Base-by-base conservation (phyloP, 2,888 invertebrate species). In the Baronia brevicornis region DNA sequence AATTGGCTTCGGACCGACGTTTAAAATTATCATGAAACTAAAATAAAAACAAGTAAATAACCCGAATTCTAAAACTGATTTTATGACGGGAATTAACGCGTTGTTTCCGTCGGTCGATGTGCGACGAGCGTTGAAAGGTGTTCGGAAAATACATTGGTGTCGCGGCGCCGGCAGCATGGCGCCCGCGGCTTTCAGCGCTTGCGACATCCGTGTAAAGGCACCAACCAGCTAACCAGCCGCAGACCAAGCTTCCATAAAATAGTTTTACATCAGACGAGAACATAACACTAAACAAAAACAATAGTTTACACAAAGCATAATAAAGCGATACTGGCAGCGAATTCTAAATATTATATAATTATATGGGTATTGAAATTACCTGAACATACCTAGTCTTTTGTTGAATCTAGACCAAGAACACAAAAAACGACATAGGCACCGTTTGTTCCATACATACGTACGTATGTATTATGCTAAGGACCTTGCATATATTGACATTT, bases 61-160 rank as follows among this genome's bases (percentile, higher is more conserved):
- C 77, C 79, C 73, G 77, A 78, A 79, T 82, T 79, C 84, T 82
- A 80, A 82, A 82, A 78, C 70, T 71, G 84, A 82, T 82, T 84
- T 84, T 82, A 84, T 79, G 82, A 82, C 80, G 79, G 77, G 82
- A 82, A 82, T 82, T 82, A 84, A 84, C 84, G 80, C 72, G 80
- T 82, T 79, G 80, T 84, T 84, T 84, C 84, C 84, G 82, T 73
- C 79, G 77, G 73, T 70, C 69, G 80, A 77, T 78, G 78, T 69
- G 80, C 70, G 79, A 74, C 69, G 75, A 69, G 79, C 75, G 80
- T 67, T 80, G 84, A 84, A 79, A 84, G 80, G 77, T 73, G 80
- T 64, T 73, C 70, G 73, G 70, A 75, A 77, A 79, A 79, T 77
- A 80, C 74, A 74, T 68, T 43, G 66, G 50, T 59, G 66, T 58